Evolutionary conservation across 2,797 vertebrate species (phyloP).

Genomic region (Setipinna tenuifilis): DNA sequence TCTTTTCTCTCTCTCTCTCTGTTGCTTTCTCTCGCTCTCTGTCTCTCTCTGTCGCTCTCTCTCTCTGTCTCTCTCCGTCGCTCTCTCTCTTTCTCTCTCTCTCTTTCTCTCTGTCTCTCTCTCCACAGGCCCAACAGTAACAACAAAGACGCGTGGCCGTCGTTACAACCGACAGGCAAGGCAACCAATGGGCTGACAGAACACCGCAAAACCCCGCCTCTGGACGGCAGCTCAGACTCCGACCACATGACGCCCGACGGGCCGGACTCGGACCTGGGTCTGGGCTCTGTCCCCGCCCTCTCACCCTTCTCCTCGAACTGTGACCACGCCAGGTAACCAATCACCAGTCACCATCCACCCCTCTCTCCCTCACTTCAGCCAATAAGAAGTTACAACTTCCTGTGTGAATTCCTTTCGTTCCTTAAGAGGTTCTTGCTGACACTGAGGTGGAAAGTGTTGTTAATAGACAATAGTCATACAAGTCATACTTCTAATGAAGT

Average conservation of each 20-base stretch:
- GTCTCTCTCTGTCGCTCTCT: constrained; percentile 32
- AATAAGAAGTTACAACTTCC: neutral
- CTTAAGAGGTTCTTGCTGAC: neutral
- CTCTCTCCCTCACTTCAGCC: neutral
- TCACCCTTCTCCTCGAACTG: constrained; percentile 80
- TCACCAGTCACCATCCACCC: neutral
- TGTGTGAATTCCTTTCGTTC: neutral
- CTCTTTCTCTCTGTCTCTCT: constrained; percentile 45
- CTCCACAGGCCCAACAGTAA: constrained; percentile 77
- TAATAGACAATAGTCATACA: too few relatives aligned
- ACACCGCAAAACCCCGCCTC: constrained; percentile 84
- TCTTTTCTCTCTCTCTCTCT: neutral
- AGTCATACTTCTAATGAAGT: too few relatives aligned
- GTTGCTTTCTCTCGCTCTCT: constrained; percentile 37
- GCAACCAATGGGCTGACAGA: constrained; percentile 87
- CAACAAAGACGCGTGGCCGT: constrained; percentile 85
- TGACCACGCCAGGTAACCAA: constrained; percentile 75
- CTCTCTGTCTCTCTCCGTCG: neutral
- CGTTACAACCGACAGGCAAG: constrained; percentile 81
- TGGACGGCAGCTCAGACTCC: constrained; percentile 84
- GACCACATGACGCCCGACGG: constrained; percentile 88
- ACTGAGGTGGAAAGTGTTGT: too few relatives aligned
- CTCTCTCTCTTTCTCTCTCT: constrained; percentile 41
- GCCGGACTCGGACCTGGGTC: constrained; percentile 83
- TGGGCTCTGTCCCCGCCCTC: constrained; percentile 80